phyloP scores from a whole-genome alignment of 2,888 invertebrate species.

The Sinodicranocentrus sp. region DNA sequence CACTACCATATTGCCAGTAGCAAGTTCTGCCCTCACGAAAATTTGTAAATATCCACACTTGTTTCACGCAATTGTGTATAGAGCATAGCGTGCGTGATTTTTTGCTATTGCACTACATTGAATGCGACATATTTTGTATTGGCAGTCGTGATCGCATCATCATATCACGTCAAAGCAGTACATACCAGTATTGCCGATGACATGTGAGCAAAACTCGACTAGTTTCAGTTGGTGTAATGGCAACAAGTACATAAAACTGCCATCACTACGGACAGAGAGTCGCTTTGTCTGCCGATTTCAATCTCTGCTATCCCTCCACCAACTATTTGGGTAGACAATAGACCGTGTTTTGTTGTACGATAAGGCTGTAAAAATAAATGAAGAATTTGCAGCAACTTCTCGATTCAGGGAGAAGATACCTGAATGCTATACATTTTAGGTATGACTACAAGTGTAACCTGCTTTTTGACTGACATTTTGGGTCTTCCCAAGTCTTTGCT shows the following conservation, averaged over 20 bases:
- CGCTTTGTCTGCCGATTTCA: constrained; percentile 59
- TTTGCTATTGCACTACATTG: not conserved
- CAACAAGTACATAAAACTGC: not conserved
- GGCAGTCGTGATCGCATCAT: constrained; percentile 23
- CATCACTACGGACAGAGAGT: constrained; percentile 39
- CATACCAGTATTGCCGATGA: not conserved
- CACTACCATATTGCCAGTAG: constrained; percentile 30
- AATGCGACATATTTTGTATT: constrained; percentile 16
- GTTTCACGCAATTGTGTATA: constrained; percentile 4
- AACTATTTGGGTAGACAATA: constrained; percentile 9
- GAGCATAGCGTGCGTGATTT: not conserved
- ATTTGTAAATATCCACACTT: constrained; percentile 39
- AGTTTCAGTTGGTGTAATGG: constrained; percentile 24
- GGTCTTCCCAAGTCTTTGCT: constrained; percentile 30
- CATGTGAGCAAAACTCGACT: constrained; percentile 23
- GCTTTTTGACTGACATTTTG: constrained; percentile 43
- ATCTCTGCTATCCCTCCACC: constrained; percentile 26
- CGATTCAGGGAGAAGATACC: not conserved
- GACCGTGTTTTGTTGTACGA: too few species aligned
- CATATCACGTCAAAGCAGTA: not conserved
- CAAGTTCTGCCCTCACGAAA: constrained; percentile 27
- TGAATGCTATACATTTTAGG: not conserved
- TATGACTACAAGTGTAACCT: constrained; percentile 31
- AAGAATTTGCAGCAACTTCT: not conserved
- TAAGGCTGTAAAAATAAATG: not conserved